Evolutionary conservation across 1,140 invertebrate genomes (phyloP).

Genomic region (Vollenhovia emeryi): DNA sequence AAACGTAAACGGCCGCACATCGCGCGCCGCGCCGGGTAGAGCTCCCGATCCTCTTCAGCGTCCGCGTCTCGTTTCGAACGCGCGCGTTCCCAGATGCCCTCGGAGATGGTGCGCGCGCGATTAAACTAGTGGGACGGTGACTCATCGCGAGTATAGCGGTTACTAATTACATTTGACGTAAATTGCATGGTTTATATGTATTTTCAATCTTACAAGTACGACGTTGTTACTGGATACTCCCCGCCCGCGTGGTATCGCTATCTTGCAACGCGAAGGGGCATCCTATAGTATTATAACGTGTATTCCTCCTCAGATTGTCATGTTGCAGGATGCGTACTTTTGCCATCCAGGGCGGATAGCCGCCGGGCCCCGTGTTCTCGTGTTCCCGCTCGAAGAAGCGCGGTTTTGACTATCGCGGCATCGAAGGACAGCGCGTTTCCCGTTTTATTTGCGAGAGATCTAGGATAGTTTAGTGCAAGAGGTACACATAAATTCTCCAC

Average conservation of each 20-base stretch:
- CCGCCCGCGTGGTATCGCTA: conserved; percentile 1
- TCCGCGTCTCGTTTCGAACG: background rate
- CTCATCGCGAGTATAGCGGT: background rate
- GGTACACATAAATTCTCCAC: background rate
- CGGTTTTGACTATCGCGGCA: background rate
- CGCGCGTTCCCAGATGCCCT: background rate
- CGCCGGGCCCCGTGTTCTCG: background rate
- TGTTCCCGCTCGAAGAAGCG: background rate
- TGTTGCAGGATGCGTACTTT: background rate
- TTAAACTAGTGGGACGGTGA: conserved; percentile 40
- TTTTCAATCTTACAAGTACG: conserved; percentile 49
- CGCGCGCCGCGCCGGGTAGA: background rate
- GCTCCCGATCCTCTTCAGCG: background rate
- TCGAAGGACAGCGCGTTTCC: background rate
- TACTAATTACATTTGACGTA: conserved; percentile 47
- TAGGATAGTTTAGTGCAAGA: background rate
- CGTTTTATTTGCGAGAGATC: background rate
- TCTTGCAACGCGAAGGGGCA: background rate
- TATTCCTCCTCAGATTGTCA: conserved; percentile 15
- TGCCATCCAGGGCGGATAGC: background rate
- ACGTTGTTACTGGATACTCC: conserved; percentile 25
- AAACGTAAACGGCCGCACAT: conserved; percentile 13
- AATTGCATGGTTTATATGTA: conserved; percentile 38
- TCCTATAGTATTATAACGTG: conserved; percentile 1
- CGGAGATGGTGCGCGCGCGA: conserved; percentile 4